Conservation (phyloP, 35 echinoderm and acorn worm genomes). For the Patiria miniata region DNA sequence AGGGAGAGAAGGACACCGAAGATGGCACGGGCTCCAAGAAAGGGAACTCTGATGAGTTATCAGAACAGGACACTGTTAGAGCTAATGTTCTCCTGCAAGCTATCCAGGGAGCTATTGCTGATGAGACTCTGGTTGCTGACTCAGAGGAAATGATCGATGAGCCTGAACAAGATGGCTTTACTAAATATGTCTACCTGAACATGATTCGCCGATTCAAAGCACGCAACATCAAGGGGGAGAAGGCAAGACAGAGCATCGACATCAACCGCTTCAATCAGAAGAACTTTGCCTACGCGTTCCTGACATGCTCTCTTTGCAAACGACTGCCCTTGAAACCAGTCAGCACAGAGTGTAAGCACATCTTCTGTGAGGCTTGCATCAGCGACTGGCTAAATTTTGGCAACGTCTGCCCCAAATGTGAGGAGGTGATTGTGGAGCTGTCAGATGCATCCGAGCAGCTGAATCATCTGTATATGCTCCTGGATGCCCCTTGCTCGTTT, state of each 20-base stretch:
- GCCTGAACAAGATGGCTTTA: constrained; percentile 12
- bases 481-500: constrained; percentile 14
- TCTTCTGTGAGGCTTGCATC: constrained; percentile 21
- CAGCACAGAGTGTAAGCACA: not conserved
- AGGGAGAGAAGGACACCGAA: not conserved
- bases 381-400: constrained; percentile 10
- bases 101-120: not conserved
- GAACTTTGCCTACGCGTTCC: constrained; percentile 1
- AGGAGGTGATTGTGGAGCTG: constrained; percentile 16
- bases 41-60: not conserved
- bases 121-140: not conserved
- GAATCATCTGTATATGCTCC: constrained; percentile 6
- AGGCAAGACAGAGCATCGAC: not conserved
- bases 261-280: constrained; percentile 2
- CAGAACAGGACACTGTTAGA: not conserved
- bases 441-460: constrained; percentile 4
- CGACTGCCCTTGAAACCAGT: constrained; percentile 6
- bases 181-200: constrained; percentile 17
- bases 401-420: constrained; percentile 16
- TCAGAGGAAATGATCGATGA: not conserved
- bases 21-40: not conserved
- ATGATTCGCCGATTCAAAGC: constrained; percentile 19
- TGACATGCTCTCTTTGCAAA: not conserved
- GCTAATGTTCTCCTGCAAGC: constrained; percentile 6
- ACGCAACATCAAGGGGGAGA: not conserved